These are phyloP conservation scores for Pseudocheirus occidentalis DNA, from an alignment of 2,797 vertebrate genomes.

Conservation along the genomic window DNA sequence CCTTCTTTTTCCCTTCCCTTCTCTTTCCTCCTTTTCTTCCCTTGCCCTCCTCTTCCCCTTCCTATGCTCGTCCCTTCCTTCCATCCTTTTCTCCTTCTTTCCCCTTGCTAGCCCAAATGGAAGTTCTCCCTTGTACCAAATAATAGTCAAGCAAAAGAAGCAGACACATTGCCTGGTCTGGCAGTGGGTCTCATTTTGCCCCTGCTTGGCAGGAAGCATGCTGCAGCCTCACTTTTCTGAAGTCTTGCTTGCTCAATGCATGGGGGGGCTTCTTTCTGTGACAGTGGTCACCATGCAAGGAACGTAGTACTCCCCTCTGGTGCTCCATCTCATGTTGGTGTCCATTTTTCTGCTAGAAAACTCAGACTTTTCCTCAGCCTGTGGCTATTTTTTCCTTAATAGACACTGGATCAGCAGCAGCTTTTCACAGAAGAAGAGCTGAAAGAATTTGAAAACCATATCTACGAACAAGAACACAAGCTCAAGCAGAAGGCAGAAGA, in stretches of 20 bases:
- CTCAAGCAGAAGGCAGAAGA: constrained; percentile 90
- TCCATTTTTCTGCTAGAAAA: not conserved
- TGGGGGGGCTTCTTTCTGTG: not conserved
- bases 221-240: not conserved
- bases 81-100: not conserved
- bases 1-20: not conserved
- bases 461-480: constrained; percentile 91
- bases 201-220: not conserved
- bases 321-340: not conserved
- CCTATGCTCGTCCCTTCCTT: not conserved
- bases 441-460: constrained; percentile 94
- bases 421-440: constrained; percentile 96
- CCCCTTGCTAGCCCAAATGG: not conserved
- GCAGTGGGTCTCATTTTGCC: not conserved
- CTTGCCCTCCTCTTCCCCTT: too few species aligned
- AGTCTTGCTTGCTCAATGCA: not conserved
- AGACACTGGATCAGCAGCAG: constrained; percentile 97
- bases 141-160: not conserved
- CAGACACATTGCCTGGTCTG: not conserved
- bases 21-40: not conserved
- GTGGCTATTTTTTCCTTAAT: constrained; percentile 18
- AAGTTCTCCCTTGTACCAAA: not conserved
- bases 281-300: not conserved
- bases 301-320: not conserved
- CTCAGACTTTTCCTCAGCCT: not conserved